Percentiles rank a stretch among this genome's conserved stretches.
phyloP scores from a whole-genome alignment of 2,888 invertebrate genomes.

The Sphaerophoria taeniata region DNA sequence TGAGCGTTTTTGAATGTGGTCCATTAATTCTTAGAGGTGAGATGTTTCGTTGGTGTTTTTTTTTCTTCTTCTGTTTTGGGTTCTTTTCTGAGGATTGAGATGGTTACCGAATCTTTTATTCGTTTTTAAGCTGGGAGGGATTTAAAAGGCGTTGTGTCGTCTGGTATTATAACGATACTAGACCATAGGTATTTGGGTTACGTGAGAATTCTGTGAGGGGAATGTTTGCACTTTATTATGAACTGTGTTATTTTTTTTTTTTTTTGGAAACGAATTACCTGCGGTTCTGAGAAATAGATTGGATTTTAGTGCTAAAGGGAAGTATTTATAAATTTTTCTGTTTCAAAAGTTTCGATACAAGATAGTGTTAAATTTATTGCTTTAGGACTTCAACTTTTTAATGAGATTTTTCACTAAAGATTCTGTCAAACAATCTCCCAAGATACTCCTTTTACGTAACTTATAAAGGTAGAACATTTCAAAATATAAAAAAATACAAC shows the following conservation, averaged over 20 bases:
- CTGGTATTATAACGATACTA: neutral
- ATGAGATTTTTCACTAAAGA: no score
- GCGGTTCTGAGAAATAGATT: slow-evolving; percentile 22
- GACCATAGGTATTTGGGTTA: slow-evolving; percentile 26
- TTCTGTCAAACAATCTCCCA: no score
- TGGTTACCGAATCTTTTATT: slow-evolving; percentile 7
- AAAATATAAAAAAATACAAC: no score
- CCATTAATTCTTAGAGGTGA: slow-evolving; percentile 64
- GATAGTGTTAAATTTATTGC: no score
- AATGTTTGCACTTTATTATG: slow-evolving; percentile 30
- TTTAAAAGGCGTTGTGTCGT: slow-evolving; percentile 1
- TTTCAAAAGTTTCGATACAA: no score
- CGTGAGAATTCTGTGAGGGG: slow-evolving; percentile 6
- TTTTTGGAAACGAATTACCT: neutral
- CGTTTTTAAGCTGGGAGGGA: slow-evolving; percentile 5
- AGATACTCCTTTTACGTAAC: no score
- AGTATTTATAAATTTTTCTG: no score
- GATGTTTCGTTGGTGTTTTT: slow-evolving; percentile 42
- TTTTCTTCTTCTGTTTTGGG: neutral
- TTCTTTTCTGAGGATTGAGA: slow-evolving; percentile 21
- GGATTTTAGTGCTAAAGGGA: slow-evolving; percentile 20
- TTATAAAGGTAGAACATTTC: no score
- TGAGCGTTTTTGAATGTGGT: slow-evolving; percentile 64
- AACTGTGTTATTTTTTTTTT: slow-evolving; percentile 3
- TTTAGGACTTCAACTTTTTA: no score